Percentiles rank a stretch among this genome's conserved stretches.
These are phyloP conservation scores for Ypsolopha sequella DNA, from an alignment of 2,888 invertebrate genomes.

Conservation along the genomic window DNA sequence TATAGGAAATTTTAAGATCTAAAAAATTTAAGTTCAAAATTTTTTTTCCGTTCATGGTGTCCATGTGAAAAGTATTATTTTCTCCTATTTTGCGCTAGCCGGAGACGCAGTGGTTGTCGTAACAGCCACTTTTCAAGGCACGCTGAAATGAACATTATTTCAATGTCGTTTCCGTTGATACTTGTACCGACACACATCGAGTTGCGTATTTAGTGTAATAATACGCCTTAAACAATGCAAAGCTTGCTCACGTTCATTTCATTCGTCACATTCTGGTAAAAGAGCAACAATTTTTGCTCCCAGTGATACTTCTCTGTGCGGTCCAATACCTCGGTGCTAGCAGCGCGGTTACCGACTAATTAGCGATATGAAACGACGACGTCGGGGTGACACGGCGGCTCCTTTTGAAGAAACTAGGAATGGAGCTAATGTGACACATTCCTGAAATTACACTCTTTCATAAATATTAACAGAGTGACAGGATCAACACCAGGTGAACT, in stretches of 20 bases:
- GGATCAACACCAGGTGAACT: background rate
- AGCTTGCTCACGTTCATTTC: background rate
- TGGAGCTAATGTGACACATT: conserved; percentile 1
- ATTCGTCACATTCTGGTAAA: background rate
- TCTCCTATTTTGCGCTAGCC: no score
- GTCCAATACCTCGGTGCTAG: conserved; percentile 14
- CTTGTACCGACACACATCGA: no score
- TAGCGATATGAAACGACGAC: conserved; percentile 11
- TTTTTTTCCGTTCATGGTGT: no score
- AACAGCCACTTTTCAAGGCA: no score
- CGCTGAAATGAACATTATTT: no score
- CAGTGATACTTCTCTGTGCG: conserved; percentile 1
- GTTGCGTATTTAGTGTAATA: no score
- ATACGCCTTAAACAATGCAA: no score
- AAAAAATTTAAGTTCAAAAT: no score
- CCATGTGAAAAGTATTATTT: no score
- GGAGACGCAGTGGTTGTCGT: no score
- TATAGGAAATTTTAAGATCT: no score
- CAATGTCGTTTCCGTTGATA: no score
- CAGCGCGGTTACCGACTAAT: conserved; percentile 19
- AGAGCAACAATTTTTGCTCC: background rate
- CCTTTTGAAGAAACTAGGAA: background rate
- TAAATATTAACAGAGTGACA: conserved; percentile 7
- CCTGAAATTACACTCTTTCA: background rate
- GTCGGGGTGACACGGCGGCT: background rate